These are phyloP conservation scores for Ormyrus rosae DNA, from an alignment of 2,888 invertebrate genomes.

Conservation along the genomic window DNA sequence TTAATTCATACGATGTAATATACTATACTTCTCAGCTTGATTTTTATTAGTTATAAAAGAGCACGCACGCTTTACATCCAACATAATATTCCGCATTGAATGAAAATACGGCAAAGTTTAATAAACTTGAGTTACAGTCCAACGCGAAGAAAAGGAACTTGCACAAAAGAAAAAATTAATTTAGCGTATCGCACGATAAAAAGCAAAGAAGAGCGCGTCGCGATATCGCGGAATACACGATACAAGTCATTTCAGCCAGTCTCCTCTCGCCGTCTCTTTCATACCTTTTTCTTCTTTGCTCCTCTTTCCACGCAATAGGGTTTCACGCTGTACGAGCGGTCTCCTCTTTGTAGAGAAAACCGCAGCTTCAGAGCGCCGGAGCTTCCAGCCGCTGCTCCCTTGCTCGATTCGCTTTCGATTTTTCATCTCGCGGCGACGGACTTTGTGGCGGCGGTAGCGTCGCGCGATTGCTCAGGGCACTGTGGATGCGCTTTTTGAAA, in stretches of 20 bases:
- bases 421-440: conserved; percentile 36
- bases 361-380: neutral
- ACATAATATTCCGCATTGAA: too few relatives aligned
- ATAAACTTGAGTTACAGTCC: too few relatives aligned
- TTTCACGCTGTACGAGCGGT: neutral
- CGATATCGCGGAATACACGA: neutral
- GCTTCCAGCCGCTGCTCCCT: neutral
- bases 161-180: too few relatives aligned
- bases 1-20: too few relatives aligned
- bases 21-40: too few relatives aligned
- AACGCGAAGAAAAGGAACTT: too few relatives aligned
- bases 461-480: conserved; percentile 35
- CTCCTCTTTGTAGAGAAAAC: conserved; percentile 15
- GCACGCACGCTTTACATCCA: too few relatives aligned
- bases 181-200: neutral
- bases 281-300: neutral
- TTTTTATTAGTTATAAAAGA: too few relatives aligned
- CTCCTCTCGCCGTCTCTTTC: neutral
- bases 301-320: conserved; percentile 26
- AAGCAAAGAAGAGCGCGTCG: neutral
- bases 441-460: conserved; percentile 24
- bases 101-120: too few relatives aligned
- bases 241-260: conserved; percentile 33
- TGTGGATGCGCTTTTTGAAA: neutral
- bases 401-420: conserved; percentile 13